phyloP scores from a whole-genome alignment of 2,888 invertebrate species.

The Neoitamus cyanurus region DNA sequence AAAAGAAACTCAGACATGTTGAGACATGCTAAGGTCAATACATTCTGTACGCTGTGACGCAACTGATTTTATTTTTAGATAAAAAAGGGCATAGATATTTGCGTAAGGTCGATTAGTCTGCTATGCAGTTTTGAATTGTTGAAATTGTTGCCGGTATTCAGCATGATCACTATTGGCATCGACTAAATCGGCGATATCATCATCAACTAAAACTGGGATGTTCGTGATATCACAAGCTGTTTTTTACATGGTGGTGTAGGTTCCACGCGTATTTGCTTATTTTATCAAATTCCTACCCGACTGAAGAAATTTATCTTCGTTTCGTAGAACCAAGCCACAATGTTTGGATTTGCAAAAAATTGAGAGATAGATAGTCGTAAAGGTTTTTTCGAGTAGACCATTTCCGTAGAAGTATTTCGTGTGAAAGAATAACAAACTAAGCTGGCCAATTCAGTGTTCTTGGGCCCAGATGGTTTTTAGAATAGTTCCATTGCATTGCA shows the following conservation, averaged over 20 bases:
- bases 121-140: not conserved
- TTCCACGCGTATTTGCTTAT: not conserved
- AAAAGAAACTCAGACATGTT: not conserved
- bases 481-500: too few species aligned
- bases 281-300: not conserved
- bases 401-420: not conserved
- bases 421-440: not conserved
- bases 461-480: not conserved
- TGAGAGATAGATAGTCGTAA: not conserved
- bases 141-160: not conserved
- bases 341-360: not conserved
- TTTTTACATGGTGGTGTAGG: not conserved
- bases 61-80: not conserved
- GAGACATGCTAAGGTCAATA: constrained; percentile 5
- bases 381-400: not conserved
- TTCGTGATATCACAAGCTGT: not conserved
- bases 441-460: not conserved
- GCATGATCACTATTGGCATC: not conserved
- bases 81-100: not conserved
- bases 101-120: not conserved
- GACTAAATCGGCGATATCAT: not conserved
- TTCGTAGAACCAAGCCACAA: not conserved
- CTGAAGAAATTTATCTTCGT: not conserved
- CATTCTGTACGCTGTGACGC: not conserved
- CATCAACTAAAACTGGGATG: not conserved